A percentile compares a stretch with the other conserved stretches of the same genome.
These are phyloP conservation scores for Oncopodura yosiiana DNA, from an alignment of 1,140 invertebrate species.

Conservation along the genomic window DNA sequence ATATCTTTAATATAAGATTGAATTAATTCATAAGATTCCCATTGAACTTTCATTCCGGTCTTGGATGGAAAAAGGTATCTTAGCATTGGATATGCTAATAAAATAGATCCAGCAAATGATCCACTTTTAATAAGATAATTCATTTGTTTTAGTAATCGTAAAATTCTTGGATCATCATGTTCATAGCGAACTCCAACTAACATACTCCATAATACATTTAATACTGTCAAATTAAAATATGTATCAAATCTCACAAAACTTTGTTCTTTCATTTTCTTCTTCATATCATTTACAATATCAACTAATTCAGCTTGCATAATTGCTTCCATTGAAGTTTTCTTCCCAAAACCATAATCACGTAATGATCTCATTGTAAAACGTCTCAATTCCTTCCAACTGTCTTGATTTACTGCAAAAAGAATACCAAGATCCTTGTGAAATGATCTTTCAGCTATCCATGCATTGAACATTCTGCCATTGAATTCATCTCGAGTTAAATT, in stretches of 20 bases:
- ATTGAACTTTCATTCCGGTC: too few relatives aligned
- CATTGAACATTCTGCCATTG: slow-evolving; percentile 11
- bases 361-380: slow-evolving; percentile 25
- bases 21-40: too few relatives aligned
- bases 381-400: slow-evolving; percentile 24
- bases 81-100: too few relatives aligned
- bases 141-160: slow-evolving; percentile 5
- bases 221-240: slow-evolving; percentile 41
- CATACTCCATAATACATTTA: slow-evolving; percentile 79
- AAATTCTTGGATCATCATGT: slow-evolving; percentile 37
- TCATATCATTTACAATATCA: slow-evolving; percentile 11
- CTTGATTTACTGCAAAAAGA: slow-evolving; percentile 13
- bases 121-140: neutral
- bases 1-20: too few relatives aligned
- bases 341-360: slow-evolving; percentile 27
- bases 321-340: slow-evolving; percentile 16
- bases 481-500: slow-evolving; percentile 1
- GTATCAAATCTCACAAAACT: slow-evolving; percentile 8
- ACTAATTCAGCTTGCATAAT: slow-evolving; percentile 18
- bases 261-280: neutral
- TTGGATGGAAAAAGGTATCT: too few relatives aligned
- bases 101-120: slow-evolving; percentile 3
- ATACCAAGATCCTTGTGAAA: slow-evolving; percentile 1
- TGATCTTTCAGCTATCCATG: neutral
- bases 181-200: slow-evolving; percentile 59